These are phyloP conservation scores for Petrocephalus schoutedeni DNA, from an alignment of 2,797 vertebrate species.

Conservation along the genomic window DNA sequence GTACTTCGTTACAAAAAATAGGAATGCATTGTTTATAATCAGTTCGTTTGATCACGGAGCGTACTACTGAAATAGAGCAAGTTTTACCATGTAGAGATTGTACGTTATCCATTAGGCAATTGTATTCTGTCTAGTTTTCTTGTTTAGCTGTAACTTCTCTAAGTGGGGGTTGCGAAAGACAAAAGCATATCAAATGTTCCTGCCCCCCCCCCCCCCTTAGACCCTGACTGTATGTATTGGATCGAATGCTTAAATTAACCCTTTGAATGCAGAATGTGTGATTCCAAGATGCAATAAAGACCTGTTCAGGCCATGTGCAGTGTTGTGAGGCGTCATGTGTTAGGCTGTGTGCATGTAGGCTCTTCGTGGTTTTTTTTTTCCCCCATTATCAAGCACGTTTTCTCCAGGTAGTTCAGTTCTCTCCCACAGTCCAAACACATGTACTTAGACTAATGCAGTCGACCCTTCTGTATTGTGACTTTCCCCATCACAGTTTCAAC, in stretches of 20 bases:
- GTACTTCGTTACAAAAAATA: conserved; percentile 10
- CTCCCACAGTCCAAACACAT: not conserved
- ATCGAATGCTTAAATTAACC: not conserved
- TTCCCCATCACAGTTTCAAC: not conserved
- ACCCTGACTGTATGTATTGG: not conserved
- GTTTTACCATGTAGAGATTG: conserved; percentile 7
- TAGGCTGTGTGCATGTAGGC: not conserved
- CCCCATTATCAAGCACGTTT: not conserved
- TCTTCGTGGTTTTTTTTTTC: not conserved
- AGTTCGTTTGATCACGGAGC: conserved; percentile 25
- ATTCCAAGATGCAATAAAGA: not conserved
- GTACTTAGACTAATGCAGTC: not conserved
- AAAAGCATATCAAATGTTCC: conserved; percentile 7
- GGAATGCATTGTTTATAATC: conserved; percentile 18
- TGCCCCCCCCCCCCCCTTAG: not conserved
- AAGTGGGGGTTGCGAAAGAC: not conserved
- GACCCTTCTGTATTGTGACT: not conserved
- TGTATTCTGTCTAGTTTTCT: not conserved
- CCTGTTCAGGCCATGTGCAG: not conserved
- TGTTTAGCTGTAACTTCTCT: not conserved
- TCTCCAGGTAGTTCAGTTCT: not conserved
- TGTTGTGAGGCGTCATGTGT: not conserved
- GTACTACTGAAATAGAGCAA: conserved; percentile 21
- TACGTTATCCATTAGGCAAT: not conserved
- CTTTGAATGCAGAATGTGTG: not conserved